Evolutionary conservation across 1,140 invertebrate species (phyloP).

Genomic region (Zaprionus ghesquierei): DNA sequence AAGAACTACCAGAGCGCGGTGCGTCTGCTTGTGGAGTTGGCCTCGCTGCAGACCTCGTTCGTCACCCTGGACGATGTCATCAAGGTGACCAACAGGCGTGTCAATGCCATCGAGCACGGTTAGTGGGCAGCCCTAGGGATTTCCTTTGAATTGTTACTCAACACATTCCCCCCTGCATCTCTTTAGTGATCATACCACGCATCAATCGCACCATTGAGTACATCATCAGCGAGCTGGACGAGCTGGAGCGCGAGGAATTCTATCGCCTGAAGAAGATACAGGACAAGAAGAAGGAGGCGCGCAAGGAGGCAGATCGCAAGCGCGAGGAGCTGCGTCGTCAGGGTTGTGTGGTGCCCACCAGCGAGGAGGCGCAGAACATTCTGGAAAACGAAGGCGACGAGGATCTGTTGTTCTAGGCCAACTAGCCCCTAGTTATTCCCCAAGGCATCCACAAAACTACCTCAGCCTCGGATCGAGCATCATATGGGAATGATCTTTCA

Average conservation of each 20-base stretch:
- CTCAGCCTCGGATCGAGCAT: conserved; percentile 31
- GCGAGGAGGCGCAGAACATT: conserved; percentile 87
- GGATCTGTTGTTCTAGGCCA: conserved; percentile 93
- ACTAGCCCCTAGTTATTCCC: background rate
- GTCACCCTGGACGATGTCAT: conserved; percentile 98
- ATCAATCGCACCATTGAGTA: conserved; percentile 98
- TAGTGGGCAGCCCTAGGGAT: conserved; percentile 52
- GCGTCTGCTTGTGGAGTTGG: conserved; percentile 95
- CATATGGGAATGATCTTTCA: background rate
- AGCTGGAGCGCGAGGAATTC: conserved; percentile 99
- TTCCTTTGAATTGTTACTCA: background rate
- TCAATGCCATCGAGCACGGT: conserved; percentile 99
- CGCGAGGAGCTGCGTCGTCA: conserved; percentile 83
- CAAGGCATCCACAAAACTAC: conserved; percentile 25
- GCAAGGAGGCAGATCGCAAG: conserved; percentile 85
- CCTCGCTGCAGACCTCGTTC: conserved; percentile 98
- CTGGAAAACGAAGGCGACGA: conserved; percentile 95
- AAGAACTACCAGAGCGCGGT: conserved; percentile 97
- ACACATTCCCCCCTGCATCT: conserved; percentile 22
- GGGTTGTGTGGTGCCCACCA: conserved; percentile 81
- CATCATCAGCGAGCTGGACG: conserved; percentile 99
- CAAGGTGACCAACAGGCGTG: conserved; percentile 98
- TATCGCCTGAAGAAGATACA: conserved; percentile 94
- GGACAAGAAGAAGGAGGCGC: conserved; percentile 86
- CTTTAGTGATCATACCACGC: conserved; percentile 97